These are phyloP conservation scores for Apostichopus japonicus DNA, from an alignment of 35 echinoderm and acorn worm genomes.

Conservation along the genomic window DNA sequence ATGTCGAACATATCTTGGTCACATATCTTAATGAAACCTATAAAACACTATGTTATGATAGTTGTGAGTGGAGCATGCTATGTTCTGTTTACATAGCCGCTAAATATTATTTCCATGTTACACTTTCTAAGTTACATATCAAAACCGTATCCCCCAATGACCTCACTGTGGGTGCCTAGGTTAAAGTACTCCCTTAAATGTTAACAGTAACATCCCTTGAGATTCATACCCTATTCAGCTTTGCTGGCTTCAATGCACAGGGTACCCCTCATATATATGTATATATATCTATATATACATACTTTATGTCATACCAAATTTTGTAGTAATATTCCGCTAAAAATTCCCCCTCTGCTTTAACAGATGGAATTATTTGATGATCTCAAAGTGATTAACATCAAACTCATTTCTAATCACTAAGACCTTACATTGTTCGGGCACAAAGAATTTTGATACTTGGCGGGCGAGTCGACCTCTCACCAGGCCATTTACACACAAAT, in stretches of 20 bases:
- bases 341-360: background rate
- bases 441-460: slow-evolving; percentile 5
- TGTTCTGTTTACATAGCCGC: slow-evolving; percentile 34
- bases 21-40: background rate
- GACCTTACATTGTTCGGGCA: slow-evolving; percentile 10
- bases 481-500: background rate
- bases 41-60: slow-evolving; percentile 3
- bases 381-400: slow-evolving; percentile 12
- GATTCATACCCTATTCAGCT: background rate
- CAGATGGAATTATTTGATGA: background rate
- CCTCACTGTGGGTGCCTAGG: background rate
- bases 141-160: background rate
- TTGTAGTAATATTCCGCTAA: background rate
- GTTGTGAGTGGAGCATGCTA: background rate
- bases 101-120: slow-evolving; percentile 34
- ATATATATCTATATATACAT: background rate
- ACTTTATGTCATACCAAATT: background rate
- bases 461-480: background rate
- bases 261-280: background rate
- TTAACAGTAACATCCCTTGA: background rate
- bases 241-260: background rate
- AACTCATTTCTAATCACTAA: background rate
- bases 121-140: background rate
- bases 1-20: slow-evolving; percentile 22
- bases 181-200: background rate